phyloP scores from a whole-genome alignment of 23 tunicate species.

The Oikopleura dioica region DNA sequence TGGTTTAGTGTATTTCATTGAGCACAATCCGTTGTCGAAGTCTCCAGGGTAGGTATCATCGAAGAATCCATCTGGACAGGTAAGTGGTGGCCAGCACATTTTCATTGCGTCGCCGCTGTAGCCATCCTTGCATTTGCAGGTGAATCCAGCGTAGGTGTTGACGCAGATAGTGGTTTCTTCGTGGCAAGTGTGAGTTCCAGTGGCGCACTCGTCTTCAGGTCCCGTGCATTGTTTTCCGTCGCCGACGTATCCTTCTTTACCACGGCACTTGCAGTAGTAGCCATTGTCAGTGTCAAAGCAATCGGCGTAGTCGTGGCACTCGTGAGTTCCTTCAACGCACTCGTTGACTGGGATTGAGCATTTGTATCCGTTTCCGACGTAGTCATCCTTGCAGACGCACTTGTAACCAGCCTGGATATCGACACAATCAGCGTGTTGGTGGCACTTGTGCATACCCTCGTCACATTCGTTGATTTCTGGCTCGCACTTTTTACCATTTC shows the following conservation, averaged over 20 bases:
- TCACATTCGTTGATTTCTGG: background rate
- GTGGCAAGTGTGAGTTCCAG: background rate
- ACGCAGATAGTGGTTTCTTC: background rate
- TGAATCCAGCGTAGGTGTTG: background rate
- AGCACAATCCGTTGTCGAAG: background rate
- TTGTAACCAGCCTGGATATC: background rate
- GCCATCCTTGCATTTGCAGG: background rate
- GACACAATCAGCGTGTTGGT: background rate
- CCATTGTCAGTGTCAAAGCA: background rate
- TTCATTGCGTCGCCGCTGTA: background rate
- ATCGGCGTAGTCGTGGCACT: background rate
- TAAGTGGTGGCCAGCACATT: slow-evolving; percentile 10
- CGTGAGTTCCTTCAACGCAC: background rate
- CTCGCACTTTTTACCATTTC: background rate
- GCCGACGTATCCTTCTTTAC: background rate
- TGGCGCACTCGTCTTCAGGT: background rate
- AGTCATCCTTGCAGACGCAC: background rate
- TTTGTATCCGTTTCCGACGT: background rate
- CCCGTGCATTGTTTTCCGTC: slow-evolving; percentile 11
- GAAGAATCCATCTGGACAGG: background rate
- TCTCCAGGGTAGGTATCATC: slow-evolving; percentile 1
- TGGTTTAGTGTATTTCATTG: background rate
- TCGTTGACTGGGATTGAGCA: background rate
- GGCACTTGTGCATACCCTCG: background rate
- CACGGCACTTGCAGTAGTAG: background rate